These are phyloP conservation scores for Embidobia sp. DNA, from an alignment of 2,888 invertebrate species.

Conservation along the genomic window DNA sequence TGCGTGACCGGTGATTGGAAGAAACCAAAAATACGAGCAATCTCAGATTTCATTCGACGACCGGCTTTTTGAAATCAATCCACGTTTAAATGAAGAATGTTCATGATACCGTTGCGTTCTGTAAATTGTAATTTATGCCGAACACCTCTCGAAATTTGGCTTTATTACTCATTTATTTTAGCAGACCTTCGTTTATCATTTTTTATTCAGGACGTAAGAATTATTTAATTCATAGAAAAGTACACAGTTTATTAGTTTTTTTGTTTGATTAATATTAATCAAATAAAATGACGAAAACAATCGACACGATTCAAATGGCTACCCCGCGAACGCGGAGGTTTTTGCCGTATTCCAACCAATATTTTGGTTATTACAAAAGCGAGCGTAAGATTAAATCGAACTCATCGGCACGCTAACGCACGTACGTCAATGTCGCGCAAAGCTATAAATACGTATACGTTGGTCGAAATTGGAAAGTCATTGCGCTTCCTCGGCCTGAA, in stretches of 20 bases:
- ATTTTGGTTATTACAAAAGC: slow-evolving; percentile 46
- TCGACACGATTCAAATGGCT: no score
- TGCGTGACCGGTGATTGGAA: slow-evolving; percentile 16
- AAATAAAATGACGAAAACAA: no score
- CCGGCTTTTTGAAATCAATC: slow-evolving; percentile 61
- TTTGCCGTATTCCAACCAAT: slow-evolving; percentile 46
- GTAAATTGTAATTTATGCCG: slow-evolving; percentile 38
- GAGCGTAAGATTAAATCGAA: slow-evolving; percentile 52
- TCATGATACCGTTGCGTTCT: slow-evolving; percentile 60
- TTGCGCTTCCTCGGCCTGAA: slow-evolving; percentile 40
- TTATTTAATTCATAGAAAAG: no score
- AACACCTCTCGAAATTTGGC: no score
- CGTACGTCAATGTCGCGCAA: slow-evolving; percentile 25
- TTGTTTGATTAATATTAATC: no score
- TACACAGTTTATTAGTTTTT: no score
- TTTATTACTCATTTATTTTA: no score
- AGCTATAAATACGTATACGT: slow-evolving; percentile 40
- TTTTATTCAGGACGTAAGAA: no score
- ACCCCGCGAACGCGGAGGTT: slow-evolving; percentile 41
- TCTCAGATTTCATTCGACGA: slow-evolving; percentile 58
- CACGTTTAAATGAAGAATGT: slow-evolving; percentile 61
- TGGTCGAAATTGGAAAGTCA: slow-evolving; percentile 56
- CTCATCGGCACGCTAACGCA: slow-evolving; percentile 46
- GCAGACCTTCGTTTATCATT: no score
- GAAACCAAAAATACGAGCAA: slow-evolving; percentile 56